Percentiles rank a stretch among this genome's conserved stretches.
Conservation (phyloP, 1,140 invertebrate genomes). For the Kradibia gibbosae region DNA sequence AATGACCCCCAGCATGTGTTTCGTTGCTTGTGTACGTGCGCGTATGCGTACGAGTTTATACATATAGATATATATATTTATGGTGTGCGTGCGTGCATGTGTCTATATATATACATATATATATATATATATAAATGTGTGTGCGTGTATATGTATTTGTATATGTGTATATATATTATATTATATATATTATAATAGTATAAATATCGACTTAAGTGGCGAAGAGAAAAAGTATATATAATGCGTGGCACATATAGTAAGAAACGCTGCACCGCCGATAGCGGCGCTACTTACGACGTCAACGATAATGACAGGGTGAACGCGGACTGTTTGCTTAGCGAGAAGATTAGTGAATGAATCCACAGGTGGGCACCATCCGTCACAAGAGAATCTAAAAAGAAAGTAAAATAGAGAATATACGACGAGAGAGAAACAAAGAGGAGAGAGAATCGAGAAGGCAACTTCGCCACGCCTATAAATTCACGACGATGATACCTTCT, state of each 20-base stretch:
- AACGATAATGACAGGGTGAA: slow-evolving; percentile 71
- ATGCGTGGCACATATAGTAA: neutral
- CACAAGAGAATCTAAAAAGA: slow-evolving; percentile 56
- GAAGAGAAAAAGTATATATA: slow-evolving; percentile 13
- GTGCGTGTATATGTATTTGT: too few relatives aligned
- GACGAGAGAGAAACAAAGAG: neutral
- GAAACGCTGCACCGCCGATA: neutral
- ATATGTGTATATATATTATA: too few relatives aligned
- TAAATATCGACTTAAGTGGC: slow-evolving; percentile 39
- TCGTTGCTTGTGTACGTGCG: too few relatives aligned
- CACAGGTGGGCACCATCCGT: slow-evolving; percentile 73
- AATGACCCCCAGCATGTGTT: too few relatives aligned
- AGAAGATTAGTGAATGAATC: slow-evolving; percentile 74
- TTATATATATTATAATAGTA: too few relatives aligned
- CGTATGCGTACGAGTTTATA: too few relatives aligned
- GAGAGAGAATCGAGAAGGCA: slow-evolving; percentile 45
- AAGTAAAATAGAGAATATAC: neutral
- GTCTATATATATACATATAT: too few relatives aligned
- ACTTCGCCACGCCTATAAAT: slow-evolving; percentile 58
- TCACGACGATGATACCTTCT: slow-evolving; percentile 18
- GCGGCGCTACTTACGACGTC: slow-evolving; percentile 71
- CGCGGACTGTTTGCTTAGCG: slow-evolving; percentile 72
- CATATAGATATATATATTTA: too few relatives aligned
- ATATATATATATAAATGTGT: too few relatives aligned
- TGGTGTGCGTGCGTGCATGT: too few relatives aligned